Percentiles rank a stretch among this genome's conserved stretches.
phyloP scores from a whole-genome alignment of 2,113 vertebrate genomes.

The Heteronetta atricapilla region DNA sequence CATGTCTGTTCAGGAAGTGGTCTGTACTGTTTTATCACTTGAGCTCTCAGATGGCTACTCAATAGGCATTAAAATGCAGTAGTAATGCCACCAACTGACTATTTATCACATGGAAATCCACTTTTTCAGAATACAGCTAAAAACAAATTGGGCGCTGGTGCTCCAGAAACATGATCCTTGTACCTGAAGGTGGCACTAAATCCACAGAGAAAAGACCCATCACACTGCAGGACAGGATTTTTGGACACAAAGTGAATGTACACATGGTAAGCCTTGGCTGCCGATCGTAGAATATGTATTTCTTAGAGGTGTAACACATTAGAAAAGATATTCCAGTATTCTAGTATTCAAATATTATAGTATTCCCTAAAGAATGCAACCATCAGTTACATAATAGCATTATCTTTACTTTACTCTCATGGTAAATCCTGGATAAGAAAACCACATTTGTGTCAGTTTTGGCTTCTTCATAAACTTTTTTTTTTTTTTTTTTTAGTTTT shows the following conservation, averaged over 20 bases:
- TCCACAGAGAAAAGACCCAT: neutral
- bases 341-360: too few relatives aligned
- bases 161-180: neutral
- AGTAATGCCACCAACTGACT: neutral
- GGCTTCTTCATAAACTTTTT: neutral
- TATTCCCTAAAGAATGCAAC: neutral
- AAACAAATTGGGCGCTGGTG: neutral
- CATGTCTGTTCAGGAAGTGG: neutral
- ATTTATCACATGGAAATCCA: neutral
- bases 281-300: neutral
- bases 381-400: neutral
- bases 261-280: neutral
- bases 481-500: neutral
- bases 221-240: neutral
- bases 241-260: neutral
- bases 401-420: neutral
- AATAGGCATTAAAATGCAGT: neutral
- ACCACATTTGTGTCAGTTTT: neutral
- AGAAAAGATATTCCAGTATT: neutral
- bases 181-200: constrained; percentile 52
- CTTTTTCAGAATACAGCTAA: neutral
- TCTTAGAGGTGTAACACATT: neutral
- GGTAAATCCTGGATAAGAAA: neutral
- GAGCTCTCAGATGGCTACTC: neutral
- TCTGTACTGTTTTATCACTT: neutral